These are phyloP conservation scores for Cryptoprocta ferox DNA, from an alignment of 2,797 vertebrate species.

Conservation along the genomic window DNA sequence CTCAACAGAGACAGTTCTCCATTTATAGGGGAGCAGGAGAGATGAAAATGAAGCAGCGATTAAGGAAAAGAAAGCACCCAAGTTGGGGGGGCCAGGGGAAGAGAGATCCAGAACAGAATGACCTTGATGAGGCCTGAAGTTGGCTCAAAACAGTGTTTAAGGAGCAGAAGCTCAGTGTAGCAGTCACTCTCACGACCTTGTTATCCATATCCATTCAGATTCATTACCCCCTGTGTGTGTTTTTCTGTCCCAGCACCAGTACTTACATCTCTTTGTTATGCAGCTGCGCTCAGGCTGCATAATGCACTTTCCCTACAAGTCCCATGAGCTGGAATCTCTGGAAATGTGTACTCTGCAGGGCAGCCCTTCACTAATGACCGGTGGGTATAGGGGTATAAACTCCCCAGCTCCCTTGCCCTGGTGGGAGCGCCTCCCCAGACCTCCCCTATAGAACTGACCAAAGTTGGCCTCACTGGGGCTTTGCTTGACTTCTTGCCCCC, in stretches of 20 bases:
- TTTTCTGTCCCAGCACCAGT: not conserved
- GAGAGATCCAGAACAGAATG: not conserved
- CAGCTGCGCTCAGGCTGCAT: not conserved
- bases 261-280: not conserved
- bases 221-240: fast-evolving
- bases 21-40: not conserved
- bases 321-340: not conserved
- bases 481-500: not conserved
- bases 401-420: too few species aligned
- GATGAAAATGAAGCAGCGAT: not conserved
- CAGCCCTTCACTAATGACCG: not conserved
- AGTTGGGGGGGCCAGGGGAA: not conserved
- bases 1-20: not conserved
- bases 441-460: not conserved
- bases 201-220: fast-evolving
- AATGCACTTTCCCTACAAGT: not conserved
- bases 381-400: too few species aligned
- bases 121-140: not conserved
- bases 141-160: fast-evolving
- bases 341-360: not conserved
- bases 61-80: not conserved
- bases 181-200: fast-evolving
- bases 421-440: not conserved
- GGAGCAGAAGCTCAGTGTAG: not conserved
- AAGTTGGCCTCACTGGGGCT: not conserved